Conservation (phyloP, 1,140 invertebrate genomes). For the Euura saliciscinereae region DNA sequence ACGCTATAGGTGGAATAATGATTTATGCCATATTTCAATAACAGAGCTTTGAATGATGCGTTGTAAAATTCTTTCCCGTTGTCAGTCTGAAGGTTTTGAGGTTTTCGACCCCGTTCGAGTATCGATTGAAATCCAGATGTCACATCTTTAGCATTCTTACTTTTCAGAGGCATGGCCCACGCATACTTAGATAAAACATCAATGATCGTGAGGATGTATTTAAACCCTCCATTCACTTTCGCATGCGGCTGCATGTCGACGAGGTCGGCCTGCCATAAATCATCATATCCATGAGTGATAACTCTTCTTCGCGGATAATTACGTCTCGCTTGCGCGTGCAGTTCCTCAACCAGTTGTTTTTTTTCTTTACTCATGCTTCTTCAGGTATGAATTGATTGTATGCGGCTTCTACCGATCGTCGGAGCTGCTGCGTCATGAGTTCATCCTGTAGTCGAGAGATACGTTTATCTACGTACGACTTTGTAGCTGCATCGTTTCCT, state of each 20-base stretch:
- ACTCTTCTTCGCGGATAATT: conserved; percentile 43
- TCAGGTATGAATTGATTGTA: too few relatives aligned
- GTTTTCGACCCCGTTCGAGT: conserved; percentile 9
- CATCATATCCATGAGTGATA: conserved; percentile 42
- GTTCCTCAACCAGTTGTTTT: conserved; percentile 43
- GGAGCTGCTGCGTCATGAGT: too few relatives aligned
- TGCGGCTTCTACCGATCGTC: too few relatives aligned
- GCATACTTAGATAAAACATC: conserved; percentile 57
- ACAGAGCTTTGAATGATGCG: conserved; percentile 35
- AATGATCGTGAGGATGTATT: conserved; percentile 57
- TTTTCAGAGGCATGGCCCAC: conserved; percentile 53
- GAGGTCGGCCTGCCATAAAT: conserved; percentile 51
- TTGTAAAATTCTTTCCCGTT: conserved; percentile 14
- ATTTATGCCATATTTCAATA: conserved; percentile 41
- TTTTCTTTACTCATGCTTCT: too few relatives aligned
- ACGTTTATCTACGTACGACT: too few relatives aligned
- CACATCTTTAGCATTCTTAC: conserved; percentile 47
- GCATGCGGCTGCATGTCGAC: conserved; percentile 48
- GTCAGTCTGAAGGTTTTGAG: background rate
- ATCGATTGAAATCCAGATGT: conserved; percentile 30
- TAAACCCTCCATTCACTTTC: conserved; percentile 48
- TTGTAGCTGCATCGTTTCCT: too few relatives aligned
- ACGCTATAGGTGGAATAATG: conserved; percentile 46
- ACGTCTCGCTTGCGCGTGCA: conserved; percentile 43
- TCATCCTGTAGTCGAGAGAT: too few relatives aligned